phyloP scores from a whole-genome alignment of 2,113 vertebrate genomes.

The Chlamydotis undulata region DNA sequence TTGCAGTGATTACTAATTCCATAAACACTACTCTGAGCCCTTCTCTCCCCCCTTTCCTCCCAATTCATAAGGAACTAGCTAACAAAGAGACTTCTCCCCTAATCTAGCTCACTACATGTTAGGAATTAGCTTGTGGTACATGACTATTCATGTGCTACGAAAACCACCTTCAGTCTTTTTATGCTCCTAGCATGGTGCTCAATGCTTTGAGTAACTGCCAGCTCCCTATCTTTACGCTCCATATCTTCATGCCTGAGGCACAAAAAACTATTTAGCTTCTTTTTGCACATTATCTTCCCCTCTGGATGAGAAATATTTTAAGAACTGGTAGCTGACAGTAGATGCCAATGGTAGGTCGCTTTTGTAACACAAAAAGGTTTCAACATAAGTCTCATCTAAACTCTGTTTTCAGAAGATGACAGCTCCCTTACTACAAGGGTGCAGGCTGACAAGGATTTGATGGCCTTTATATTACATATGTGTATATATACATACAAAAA shows the following conservation, averaged over 20 bases:
- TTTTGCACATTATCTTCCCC: neutral
- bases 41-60: fast-evolving
- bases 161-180: neutral
- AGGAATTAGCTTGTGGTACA: neutral
- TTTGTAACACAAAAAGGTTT: neutral
- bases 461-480: neutral
- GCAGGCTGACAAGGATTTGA: neutral
- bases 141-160: neutral
- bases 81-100: neutral
- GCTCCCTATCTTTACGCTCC: neutral
- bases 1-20: neutral
- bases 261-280: neutral
- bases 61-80: neutral
- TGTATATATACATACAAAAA: neutral
- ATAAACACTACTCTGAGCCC: neutral
- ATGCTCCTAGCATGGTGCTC: neutral
- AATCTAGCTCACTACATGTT: neutral
- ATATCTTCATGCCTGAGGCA: neutral
- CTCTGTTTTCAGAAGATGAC: neutral
- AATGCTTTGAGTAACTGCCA: neutral
- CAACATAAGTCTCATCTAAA: neutral
- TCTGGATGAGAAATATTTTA: neutral
- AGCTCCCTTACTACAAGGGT: neutral
- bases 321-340: neutral
- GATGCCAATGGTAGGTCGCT: neutral